Percentiles rank a stretch among this genome's conserved stretches.
These are phyloP conservation scores for Ammodytes marinus DNA, from an alignment of 2,113 vertebrate genomes.

Conservation along the genomic window DNA sequence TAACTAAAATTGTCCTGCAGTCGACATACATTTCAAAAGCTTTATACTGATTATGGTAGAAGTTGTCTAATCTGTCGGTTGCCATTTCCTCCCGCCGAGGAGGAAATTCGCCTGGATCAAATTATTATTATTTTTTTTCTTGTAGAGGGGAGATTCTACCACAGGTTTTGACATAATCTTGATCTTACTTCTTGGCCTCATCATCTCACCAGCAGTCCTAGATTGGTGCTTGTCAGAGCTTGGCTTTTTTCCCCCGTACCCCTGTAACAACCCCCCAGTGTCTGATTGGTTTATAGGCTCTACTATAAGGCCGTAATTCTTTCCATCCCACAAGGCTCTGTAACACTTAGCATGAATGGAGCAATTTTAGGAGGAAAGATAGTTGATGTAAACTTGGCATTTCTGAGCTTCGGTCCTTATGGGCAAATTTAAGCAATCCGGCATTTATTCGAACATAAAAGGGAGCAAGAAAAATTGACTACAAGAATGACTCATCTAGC, in stretches of 20 bases:
- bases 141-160: conserved; percentile 46
- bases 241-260: conserved; percentile 60
- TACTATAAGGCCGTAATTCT: conserved; percentile 73
- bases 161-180: conserved; percentile 75
- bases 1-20: conserved; percentile 52
- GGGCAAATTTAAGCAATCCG: conserved; percentile 40
- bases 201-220: conserved; percentile 74
- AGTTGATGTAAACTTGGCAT: conserved; percentile 67
- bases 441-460: conserved; percentile 16
- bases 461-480: neutral
- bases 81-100: conserved; percentile 79
- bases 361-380: conserved; percentile 53
- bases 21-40: conserved; percentile 73
- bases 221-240: conserved; percentile 77
- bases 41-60: conserved; percentile 76
- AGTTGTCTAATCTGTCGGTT: conserved; percentile 79
- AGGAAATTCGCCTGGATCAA: conserved; percentile 70
- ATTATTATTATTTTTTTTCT: conserved; percentile 14
- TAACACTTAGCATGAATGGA: conserved; percentile 71
- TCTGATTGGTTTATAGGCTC: conserved; percentile 78
- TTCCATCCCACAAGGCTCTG: conserved; percentile 75
- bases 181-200: conserved; percentile 72
- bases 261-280: conserved; percentile 53
- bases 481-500: neutral
- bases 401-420: conserved; percentile 27